A percentile compares a stretch with the other conserved stretches of the same genome.
Conservation (phyloP, 1,140 invertebrate species). For the Pachypeltis micranthus region DNA sequence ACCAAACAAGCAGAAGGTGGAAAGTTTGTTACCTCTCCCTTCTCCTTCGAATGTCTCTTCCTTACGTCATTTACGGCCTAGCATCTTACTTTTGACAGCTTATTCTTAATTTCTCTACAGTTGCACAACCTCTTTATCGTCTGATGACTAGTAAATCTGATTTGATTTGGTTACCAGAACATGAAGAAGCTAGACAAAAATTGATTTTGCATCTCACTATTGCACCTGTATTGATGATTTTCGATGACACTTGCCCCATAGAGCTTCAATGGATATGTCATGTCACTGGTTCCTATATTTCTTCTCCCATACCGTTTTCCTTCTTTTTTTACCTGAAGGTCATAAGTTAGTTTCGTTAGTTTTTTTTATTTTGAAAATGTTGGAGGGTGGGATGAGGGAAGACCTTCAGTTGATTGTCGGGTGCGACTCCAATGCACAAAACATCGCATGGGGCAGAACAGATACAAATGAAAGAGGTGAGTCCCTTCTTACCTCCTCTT, state of each 20-base stretch:
- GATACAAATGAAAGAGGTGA: too few relatives aligned
- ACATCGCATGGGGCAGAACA: too few relatives aligned
- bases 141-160: too few relatives aligned
- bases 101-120: conserved; percentile 28
- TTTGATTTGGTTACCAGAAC: conserved; percentile 3
- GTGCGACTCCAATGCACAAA: too few relatives aligned
- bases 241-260: conserved; percentile 27
- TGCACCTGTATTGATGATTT: conserved; percentile 32
- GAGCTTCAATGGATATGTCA: conserved; percentile 32
- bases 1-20: conserved; percentile 22
- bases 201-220: conserved; percentile 17
- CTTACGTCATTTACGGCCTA: conserved; percentile 28
- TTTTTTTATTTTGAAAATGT: too few relatives aligned
- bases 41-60: conserved; percentile 27
- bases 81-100: conserved; percentile 30
- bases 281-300: too few relatives aligned
- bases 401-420: too few relatives aligned
- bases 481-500: too few relatives aligned
- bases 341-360: too few relatives aligned
- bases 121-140: conserved; percentile 25
- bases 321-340: too few relatives aligned
- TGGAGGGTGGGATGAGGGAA: too few relatives aligned
- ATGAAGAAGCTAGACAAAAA: conserved; percentile 5
- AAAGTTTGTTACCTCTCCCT: conserved; percentile 22
- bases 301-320: too few relatives aligned